Evolutionary conservation across 2,113 vertebrate species (phyloP).

Genomic region (Tyto alba): DNA sequence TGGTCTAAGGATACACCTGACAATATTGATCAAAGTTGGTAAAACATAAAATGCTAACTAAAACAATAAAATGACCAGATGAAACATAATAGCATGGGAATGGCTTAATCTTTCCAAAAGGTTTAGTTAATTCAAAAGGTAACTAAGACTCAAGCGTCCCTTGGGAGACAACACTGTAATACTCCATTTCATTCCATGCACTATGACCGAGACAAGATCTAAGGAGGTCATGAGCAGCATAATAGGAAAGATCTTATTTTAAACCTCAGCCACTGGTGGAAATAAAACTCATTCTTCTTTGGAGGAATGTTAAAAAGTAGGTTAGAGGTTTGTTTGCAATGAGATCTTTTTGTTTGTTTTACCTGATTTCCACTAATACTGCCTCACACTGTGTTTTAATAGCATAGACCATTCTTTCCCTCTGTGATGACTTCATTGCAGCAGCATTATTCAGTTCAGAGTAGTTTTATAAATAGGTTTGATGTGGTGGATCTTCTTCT

Average conservation of each 20-base stretch:
- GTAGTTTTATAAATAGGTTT: not conserved
- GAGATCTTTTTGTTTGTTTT: slow-evolving; percentile 29
- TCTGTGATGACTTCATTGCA: not conserved
- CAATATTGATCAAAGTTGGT: not conserved
- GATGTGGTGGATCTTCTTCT: not conserved
- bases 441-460: not conserved
- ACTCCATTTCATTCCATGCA: slow-evolving; percentile 17
- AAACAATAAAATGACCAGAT: not conserved
- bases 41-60: not conserved
- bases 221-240: slow-evolving; percentile 36
- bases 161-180: slow-evolving; percentile 28
- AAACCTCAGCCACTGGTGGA: slow-evolving; percentile 13
- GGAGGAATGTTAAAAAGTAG: slow-evolving; percentile 36
- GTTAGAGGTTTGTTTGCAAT: slow-evolving; percentile 54
- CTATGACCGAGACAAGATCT: slow-evolving; percentile 53
- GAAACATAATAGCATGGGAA: slow-evolving; percentile 27
- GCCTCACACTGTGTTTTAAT: not conserved
- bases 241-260: slow-evolving; percentile 65
- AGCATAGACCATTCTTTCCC: not conserved
- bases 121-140: slow-evolving; percentile 59
- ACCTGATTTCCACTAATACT: slow-evolving; percentile 44
- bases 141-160: slow-evolving; percentile 16
- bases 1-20: not conserved
- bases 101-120: slow-evolving; percentile 33
- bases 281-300: slow-evolving; percentile 31